These are phyloP conservation scores for Cynodonichthys magdalenae DNA, from an alignment of 2,797 vertebrate species.

Conservation along the genomic window DNA sequence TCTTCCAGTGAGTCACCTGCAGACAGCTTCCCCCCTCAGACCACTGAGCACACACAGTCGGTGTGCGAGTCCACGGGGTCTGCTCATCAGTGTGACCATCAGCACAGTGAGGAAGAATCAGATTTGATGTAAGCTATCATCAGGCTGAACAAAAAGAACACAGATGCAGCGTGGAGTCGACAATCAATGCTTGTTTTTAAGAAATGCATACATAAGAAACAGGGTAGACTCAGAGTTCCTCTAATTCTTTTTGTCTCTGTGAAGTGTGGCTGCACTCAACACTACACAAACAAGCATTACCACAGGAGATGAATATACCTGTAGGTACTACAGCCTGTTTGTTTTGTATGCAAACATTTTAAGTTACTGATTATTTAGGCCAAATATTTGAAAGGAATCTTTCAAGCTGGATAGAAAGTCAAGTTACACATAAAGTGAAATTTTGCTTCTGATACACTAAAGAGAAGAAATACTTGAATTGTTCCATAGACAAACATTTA, in stretches of 20 bases:
- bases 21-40: constrained; percentile 9
- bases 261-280: constrained; percentile 15
- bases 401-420: constrained; percentile 7
- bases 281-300: constrained; percentile 36
- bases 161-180: constrained; percentile 21
- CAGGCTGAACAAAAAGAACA: constrained; percentile 17
- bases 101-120: constrained; percentile 27
- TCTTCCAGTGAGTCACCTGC: not conserved
- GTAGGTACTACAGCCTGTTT: constrained; percentile 15
- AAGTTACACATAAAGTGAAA: constrained; percentile 20
- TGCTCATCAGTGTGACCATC: constrained; percentile 38
- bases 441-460: constrained; percentile 28
- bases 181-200: constrained; percentile 49
- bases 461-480: constrained; percentile 47
- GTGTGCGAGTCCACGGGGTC: constrained; percentile 32
- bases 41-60: constrained; percentile 11
- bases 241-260: not conserved
- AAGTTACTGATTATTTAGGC: constrained; percentile 42
- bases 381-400: constrained; percentile 1
- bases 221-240: not conserved
- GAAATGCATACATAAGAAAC: constrained; percentile 18
- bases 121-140: constrained; percentile 47
- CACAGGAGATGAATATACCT: not conserved
- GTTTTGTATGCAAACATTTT: constrained; percentile 21
- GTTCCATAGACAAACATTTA: constrained; percentile 59